phyloP scores from a whole-genome alignment of 1,140 invertebrate species.

The Cydia strobilella region DNA sequence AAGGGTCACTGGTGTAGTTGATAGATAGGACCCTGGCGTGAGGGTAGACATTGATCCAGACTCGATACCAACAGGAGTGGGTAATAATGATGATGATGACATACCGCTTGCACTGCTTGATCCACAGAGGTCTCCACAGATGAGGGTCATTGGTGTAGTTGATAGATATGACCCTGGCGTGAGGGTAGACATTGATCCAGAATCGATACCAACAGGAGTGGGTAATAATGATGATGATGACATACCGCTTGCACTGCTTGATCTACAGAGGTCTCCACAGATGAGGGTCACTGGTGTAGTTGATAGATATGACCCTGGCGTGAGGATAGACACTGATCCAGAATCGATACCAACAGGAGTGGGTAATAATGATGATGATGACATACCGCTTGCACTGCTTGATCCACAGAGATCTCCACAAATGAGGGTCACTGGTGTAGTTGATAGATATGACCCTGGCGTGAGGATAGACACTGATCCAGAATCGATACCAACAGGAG shows the following conservation, averaged over 20 bases:
- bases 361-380: too few relatives aligned
- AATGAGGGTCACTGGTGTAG: conserved; percentile 85
- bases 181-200: conserved; percentile 84
- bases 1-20: conserved; percentile 85
- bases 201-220: conserved; percentile 86
- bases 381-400: too few relatives aligned
- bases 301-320: conserved; percentile 84
- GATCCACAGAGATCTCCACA: conserved; percentile 85
- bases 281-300: conserved; percentile 85
- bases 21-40: conserved; percentile 84
- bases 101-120: too few relatives aligned
- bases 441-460: conserved; percentile 85
- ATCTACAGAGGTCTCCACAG: conserved; percentile 84
- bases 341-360: conserved; percentile 86
- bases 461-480: conserved; percentile 83
- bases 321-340: conserved; percentile 84
- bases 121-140: conserved; percentile 84
- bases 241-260: too few relatives aligned
- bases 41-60: conserved; percentile 85
- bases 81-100: too few relatives aligned
- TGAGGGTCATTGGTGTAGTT: conserved; percentile 86
- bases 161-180: conserved; percentile 84
- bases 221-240: too few relatives aligned
- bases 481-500: conserved; percentile 86
- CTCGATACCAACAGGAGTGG: conserved; percentile 86